Conservation (phyloP, 2,797 vertebrate genomes). For the Nasua narica region DNA sequence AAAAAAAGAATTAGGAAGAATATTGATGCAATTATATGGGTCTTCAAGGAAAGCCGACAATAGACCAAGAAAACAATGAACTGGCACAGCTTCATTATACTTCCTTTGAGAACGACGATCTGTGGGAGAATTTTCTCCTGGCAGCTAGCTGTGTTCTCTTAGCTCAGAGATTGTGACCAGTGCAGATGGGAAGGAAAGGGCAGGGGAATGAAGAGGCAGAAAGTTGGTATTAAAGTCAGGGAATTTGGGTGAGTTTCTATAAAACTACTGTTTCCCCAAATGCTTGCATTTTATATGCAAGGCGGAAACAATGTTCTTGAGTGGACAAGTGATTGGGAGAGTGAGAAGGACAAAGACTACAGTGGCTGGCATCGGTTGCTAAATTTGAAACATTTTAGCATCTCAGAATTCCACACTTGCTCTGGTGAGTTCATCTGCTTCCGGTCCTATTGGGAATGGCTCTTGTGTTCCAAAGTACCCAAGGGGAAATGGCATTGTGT, state of each 20-base stretch:
- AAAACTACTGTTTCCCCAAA: conserved; percentile 13
- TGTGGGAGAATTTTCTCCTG: conserved; percentile 26
- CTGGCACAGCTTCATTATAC: background rate
- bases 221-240: background rate
- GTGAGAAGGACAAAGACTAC: background rate
- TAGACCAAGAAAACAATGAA: conserved; percentile 28
- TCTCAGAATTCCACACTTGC: conserved; percentile 1
- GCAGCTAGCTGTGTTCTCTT: background rate
- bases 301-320: background rate
- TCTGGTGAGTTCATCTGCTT: background rate
- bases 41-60: conserved; percentile 31
- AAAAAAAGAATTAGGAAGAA: conserved; percentile 4
- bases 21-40: background rate
- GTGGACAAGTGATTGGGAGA: background rate
- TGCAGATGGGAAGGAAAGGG: background rate
- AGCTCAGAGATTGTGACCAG: background rate
- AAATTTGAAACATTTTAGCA: conserved; percentile 34
- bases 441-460: background rate
- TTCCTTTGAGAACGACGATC: background rate
- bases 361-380: background rate
- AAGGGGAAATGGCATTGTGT: background rate
- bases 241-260: background rate
- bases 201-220: background rate
- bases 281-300: background rate
- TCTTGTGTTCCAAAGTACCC: background rate